Evolutionary conservation across 2,113 vertebrate genomes (phyloP).

Genomic region (Pomatorhinus ruficollis): DNA sequence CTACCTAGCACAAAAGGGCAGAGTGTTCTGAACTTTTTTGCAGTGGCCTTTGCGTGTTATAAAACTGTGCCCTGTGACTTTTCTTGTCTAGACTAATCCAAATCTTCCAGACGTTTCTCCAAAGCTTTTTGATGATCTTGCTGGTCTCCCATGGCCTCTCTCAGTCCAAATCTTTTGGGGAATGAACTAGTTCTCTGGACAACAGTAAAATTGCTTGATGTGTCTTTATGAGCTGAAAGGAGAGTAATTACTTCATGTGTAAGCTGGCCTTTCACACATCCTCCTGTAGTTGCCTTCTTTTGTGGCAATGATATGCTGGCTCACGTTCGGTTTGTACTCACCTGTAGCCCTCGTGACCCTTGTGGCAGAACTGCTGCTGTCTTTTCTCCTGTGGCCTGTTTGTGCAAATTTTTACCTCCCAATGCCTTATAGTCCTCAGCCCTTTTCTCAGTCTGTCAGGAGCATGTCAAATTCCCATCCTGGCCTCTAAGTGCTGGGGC

Average conservation of each 20-base stretch:
- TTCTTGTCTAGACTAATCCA: neutral
- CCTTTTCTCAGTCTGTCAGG: neutral
- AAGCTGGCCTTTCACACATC: neutral
- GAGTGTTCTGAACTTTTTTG: neutral
- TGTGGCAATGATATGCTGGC: neutral
- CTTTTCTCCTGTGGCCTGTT: neutral
- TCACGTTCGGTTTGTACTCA: neutral
- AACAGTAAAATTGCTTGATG: neutral
- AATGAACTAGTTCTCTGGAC: neutral
- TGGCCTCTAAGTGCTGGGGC: neutral
- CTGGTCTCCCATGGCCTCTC: neutral
- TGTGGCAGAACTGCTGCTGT: neutral
- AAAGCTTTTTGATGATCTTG: neutral
- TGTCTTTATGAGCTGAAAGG: neutral
- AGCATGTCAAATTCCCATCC: neutral
- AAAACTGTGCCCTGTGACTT: neutral
- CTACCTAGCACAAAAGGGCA: neutral
- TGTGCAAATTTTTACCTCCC: neutral
- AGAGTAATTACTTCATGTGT: neutral
- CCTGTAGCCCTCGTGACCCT: neutral
- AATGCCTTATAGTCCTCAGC: neutral
- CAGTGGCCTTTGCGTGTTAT: neutral
- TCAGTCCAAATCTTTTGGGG: neutral
- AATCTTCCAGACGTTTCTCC: neutral
- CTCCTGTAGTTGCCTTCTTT: neutral